phyloP scores from a whole-genome alignment of 2,888 invertebrate species.

The Melinaea marsaeus region DNA sequence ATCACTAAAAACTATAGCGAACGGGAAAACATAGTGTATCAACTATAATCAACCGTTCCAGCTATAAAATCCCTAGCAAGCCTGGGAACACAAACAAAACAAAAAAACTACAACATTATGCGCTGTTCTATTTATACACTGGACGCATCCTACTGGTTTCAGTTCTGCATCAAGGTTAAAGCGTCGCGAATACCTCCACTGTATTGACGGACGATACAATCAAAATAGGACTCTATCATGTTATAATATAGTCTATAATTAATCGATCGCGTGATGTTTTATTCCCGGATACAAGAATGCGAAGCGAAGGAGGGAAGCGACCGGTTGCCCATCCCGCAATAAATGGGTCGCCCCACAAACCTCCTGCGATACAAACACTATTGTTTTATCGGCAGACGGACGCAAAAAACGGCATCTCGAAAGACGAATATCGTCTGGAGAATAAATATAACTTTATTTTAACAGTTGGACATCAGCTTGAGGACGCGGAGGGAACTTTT shows the following conservation, averaged over 20 bases:
- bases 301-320: slow-evolving; percentile 42
- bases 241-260: slow-evolving; percentile 34
- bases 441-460: too few species aligned
- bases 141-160: slow-evolving; percentile 70
- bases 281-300: slow-evolving; percentile 66
- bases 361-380: slow-evolving; percentile 67
- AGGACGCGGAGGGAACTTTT: too few species aligned
- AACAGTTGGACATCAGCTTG: too few species aligned
- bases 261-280: slow-evolving; percentile 37
- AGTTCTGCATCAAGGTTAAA: slow-evolving; percentile 71
- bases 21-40: slow-evolving; percentile 31
- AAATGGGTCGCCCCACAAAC: slow-evolving; percentile 77
- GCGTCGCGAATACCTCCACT: slow-evolving; percentile 33
- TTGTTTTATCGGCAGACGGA: slow-evolving; percentile 29
- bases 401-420: slow-evolving; percentile 1
- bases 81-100: slow-evolving; percentile 61
- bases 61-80: slow-evolving; percentile 55
- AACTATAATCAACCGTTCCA: slow-evolving; percentile 54
- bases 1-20: slow-evolving; percentile 37
- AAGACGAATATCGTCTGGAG: neutral
- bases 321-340: slow-evolving; percentile 62
- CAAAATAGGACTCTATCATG: slow-evolving; percentile 41
- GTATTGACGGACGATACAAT: slow-evolving; percentile 9
- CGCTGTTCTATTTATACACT: slow-evolving; percentile 68
- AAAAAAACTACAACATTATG: slow-evolving; percentile 66